Evolutionary conservation across 2,888 invertebrate species (phyloP), one percentile per base, ranked within the genome.

Genomic region (Corbicula japonica): DNA sequence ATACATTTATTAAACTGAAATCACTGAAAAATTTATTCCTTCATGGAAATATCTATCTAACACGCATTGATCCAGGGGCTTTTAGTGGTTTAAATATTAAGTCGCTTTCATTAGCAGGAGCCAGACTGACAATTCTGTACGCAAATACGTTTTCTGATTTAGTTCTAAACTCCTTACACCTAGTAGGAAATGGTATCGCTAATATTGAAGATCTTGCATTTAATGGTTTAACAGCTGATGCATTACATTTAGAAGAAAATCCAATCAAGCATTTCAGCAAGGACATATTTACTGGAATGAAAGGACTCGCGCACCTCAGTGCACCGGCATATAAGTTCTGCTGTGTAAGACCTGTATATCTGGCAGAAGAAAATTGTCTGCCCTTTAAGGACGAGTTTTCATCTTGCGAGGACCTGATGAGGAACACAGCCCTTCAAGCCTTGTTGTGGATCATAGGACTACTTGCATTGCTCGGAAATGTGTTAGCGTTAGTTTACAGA

Each of bases 401-500:
- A 18, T 86, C 86, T 5, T 88, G 88, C 72, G 72, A 74, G 30
- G 85, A 88, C 38, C 65, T 88, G 15, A 76, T 88, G 61, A 62
- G 76, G 26, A 81, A 83, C 28, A 65, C 72, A 8, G 38, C 76
- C 18, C 66, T 86, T 2, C 48, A 80, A 12, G 54, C 62, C 5
- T 73, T 74, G 41, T 38, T 86, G 12, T 86, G 84, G 86, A 65
- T 86, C 23, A 76, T 86, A 28, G 82, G 83, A 26, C 35, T 70
- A 10, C 23, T 71, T 35, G 77, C 86, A 1, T 50, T 83, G 18
- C 4, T 77, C 12, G 86, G 86, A 4, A 86, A 86, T 60, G 21
- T 44, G 1, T 65, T 73, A 21, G 83, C 80, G 2, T 26, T 88
- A 10, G n/a, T 84, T 1, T 71, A 66, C 21, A 34, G 83, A 4